Evolutionary conservation across 2,888 invertebrate species (phyloP).

Genomic region (Sinopyrophorus schimmeli): DNA sequence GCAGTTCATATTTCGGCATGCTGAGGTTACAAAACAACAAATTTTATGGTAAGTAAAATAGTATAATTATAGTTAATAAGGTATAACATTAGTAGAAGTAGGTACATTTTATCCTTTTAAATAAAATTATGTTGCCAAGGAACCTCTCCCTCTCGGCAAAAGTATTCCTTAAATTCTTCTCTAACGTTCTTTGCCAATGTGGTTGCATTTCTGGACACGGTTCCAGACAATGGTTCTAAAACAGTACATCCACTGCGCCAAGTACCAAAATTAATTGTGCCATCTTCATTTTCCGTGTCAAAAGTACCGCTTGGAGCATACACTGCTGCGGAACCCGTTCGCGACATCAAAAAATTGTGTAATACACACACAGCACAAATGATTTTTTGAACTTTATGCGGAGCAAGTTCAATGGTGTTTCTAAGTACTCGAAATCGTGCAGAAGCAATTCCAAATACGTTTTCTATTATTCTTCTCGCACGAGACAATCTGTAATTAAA

Average conservation of each 20-base stretch:
- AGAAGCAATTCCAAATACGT: constrained; percentile 29
- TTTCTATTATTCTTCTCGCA: constrained; percentile 20
- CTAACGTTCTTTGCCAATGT: constrained; percentile 7
- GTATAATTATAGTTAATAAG: no score
- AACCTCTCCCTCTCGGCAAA: constrained; percentile 10
- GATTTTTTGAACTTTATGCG: constrained; percentile 8
- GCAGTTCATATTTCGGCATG: no score
- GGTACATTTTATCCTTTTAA: no score
- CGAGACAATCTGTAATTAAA: constrained; percentile 19
- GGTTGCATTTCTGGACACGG: constrained; percentile 5
- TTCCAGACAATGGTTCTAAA: neutral
- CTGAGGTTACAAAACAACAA: no score
- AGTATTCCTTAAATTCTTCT: constrained; percentile 12
- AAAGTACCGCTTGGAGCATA: constrained; percentile 30
- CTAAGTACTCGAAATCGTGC: constrained; percentile 23
- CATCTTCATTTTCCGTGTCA: constrained; percentile 27
- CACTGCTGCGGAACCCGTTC: constrained; percentile 23
- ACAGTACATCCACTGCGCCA: neutral
- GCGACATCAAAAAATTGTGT: constrained; percentile 28
- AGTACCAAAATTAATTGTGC: constrained; percentile 9
- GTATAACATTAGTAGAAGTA: no score
- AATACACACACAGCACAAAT: constrained; percentile 16
- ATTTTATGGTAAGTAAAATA: no score
- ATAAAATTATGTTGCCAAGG: constrained; percentile 11
- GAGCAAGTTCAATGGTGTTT: constrained; percentile 6